These are phyloP conservation scores for Oxystoma pomonae DNA, from an alignment of 2,888 invertebrate species.

Conservation along the genomic window DNA sequence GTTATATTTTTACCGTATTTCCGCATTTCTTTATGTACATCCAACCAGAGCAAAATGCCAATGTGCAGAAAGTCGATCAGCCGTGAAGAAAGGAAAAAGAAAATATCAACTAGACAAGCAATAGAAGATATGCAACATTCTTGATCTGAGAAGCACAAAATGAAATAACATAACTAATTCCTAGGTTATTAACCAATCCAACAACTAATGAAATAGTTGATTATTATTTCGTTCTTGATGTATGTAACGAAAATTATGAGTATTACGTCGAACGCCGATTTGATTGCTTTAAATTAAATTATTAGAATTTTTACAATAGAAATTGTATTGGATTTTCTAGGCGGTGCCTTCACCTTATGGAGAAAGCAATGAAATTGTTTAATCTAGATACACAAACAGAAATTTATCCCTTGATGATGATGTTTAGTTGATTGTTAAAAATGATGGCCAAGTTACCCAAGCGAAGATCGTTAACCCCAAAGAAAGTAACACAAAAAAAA, in stretches of 20 bases:
- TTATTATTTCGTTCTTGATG: neutral
- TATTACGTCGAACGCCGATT: neutral
- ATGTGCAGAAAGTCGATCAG: neutral
- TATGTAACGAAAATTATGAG: neutral
- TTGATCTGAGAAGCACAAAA: neutral
- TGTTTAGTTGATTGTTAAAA: no score
- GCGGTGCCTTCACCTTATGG: neutral
- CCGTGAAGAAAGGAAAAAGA: neutral
- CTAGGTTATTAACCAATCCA: neutral
- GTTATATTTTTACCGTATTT: no score
- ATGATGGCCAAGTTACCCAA: no score
- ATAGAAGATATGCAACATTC: neutral
- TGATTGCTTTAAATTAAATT: no score
- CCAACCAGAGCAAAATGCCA: neutral
- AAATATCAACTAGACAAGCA: neutral
- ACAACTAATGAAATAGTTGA: neutral
- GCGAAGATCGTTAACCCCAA: no score
- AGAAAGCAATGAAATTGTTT: no score
- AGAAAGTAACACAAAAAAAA: neutral
- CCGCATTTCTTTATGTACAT: neutral
- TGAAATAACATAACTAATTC: neutral
- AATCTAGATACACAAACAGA: no score
- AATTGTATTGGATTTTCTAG: neutral
- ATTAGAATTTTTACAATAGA: neutral
- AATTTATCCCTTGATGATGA: no score